A percentile compares a stretch with the other conserved stretches of the same genome.
Conservation (phyloP, 1,140 invertebrate genomes). For the Hylaeus anthracinus region DNA sequence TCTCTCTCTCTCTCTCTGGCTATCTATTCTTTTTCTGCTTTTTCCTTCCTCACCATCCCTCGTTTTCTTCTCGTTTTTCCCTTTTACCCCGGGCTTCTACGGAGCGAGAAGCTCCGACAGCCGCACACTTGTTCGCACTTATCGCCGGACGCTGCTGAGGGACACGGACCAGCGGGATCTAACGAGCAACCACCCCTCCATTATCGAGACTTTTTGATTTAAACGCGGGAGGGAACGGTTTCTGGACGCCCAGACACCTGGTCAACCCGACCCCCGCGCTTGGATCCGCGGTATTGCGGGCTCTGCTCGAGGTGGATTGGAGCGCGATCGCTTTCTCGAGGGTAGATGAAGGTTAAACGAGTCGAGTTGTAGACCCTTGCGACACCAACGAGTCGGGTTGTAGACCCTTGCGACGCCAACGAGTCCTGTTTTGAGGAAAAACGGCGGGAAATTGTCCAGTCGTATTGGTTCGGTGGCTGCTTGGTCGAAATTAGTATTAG, state of each 20-base stretch:
- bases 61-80: conserved; percentile 16
- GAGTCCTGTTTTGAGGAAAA: too few relatives aligned
- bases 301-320: too few relatives aligned
- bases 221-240: neutral
- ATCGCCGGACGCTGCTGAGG: conserved; percentile 51
- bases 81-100: conserved; percentile 28
- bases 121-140: conserved; percentile 58
- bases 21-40: neutral
- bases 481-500: too few relatives aligned
- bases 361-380: too few relatives aligned
- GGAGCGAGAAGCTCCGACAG: conserved; percentile 45
- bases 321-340: too few relatives aligned
- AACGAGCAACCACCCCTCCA: conserved; percentile 58
- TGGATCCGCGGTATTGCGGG: neutral
- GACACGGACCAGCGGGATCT: conserved; percentile 47
- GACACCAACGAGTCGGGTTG: too few relatives aligned
- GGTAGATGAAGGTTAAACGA: too few relatives aligned
- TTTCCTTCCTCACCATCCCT: neutral
- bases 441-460: too few relatives aligned
- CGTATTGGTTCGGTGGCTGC: too few relatives aligned
- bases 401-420: too few relatives aligned
- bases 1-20: neutral
- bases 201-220: conserved; percentile 43
- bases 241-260: neutral
- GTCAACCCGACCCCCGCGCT: neutral